Evolutionary conservation across 2,797 vertebrate genomes (phyloP).

Genomic region (Phalanger gymnotis): DNA sequence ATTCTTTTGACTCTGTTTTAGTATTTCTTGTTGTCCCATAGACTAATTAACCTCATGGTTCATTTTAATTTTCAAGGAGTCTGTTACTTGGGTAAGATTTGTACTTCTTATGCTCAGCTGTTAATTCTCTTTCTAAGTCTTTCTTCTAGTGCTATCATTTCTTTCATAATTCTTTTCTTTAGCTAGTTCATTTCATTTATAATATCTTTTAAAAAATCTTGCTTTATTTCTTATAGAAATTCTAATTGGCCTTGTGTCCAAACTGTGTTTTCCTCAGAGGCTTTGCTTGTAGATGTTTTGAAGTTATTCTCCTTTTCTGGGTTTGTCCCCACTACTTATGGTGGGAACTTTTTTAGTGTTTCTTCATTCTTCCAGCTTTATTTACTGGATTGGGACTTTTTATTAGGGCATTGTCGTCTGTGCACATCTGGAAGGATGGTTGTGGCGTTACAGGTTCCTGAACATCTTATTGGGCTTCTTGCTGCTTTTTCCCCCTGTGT

Average conservation of each 20-base stretch:
- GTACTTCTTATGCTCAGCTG: background rate
- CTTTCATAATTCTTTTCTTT: background rate
- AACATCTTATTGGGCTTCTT: background rate
- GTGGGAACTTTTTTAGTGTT: background rate
- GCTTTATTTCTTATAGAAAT: background rate
- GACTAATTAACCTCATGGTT: background rate
- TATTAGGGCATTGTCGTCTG: background rate
- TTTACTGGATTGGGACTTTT: background rate
- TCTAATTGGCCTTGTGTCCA: background rate
- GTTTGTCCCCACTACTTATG: background rate
- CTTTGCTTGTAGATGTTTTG: background rate
- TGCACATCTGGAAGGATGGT: background rate
- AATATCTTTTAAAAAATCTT: background rate
- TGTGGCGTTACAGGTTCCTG: background rate
- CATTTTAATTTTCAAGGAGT: background rate
- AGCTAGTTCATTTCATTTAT: background rate
- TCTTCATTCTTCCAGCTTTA: background rate
- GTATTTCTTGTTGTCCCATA: background rate
- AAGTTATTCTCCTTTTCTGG: background rate
- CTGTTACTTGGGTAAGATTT: background rate
- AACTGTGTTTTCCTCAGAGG: background rate
- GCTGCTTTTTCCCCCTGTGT: background rate
- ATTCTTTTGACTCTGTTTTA: background rate
- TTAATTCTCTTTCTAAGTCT: background rate
- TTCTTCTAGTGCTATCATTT: background rate